Conservation (phyloP, 2,888 invertebrate species). For the Parnassius mnemosyne region DNA sequence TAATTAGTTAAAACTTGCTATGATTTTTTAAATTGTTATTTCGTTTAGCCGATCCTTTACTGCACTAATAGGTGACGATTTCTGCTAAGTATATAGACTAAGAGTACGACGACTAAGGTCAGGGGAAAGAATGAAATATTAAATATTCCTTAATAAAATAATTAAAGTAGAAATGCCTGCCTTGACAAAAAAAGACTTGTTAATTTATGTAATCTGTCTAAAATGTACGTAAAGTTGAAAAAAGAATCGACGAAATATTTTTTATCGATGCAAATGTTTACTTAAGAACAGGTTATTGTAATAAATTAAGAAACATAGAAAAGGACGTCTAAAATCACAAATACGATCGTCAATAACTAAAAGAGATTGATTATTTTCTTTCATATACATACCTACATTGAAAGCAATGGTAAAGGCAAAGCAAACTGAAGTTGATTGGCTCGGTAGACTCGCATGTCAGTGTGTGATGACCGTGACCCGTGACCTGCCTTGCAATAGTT, state of each 20-base stretch:
- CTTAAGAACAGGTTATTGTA: background rate
- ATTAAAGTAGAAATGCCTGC: too few relatives aligned
- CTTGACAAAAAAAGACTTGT: too few relatives aligned
- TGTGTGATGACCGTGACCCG: slow-evolving; percentile 27
- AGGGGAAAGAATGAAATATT: too few relatives aligned
- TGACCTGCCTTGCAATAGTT: slow-evolving; percentile 25
- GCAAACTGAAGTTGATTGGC: slow-evolving; percentile 13
- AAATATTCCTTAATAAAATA: too few relatives aligned
- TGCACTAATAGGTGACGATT: too few relatives aligned
- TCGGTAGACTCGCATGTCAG: slow-evolving; percentile 3
- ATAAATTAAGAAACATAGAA: background rate
- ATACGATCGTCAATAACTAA: background rate
- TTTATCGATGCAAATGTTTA: background rate
- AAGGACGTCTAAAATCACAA: background rate
- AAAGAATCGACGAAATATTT: background rate
- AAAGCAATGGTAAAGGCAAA: slow-evolving; percentile 10
- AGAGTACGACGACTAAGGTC: too few relatives aligned
- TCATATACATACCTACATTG: background rate
- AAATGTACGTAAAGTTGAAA: too few relatives aligned
- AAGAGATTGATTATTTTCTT: slow-evolving; percentile 5
- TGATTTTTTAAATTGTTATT: too few relatives aligned
- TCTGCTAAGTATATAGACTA: too few relatives aligned
- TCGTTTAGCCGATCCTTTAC: too few relatives aligned
- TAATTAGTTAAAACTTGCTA: too few relatives aligned
- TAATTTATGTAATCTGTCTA: too few relatives aligned